Conservation (phyloP, 2,888 invertebrate species). For the Vandiemenella viatica region DNA sequence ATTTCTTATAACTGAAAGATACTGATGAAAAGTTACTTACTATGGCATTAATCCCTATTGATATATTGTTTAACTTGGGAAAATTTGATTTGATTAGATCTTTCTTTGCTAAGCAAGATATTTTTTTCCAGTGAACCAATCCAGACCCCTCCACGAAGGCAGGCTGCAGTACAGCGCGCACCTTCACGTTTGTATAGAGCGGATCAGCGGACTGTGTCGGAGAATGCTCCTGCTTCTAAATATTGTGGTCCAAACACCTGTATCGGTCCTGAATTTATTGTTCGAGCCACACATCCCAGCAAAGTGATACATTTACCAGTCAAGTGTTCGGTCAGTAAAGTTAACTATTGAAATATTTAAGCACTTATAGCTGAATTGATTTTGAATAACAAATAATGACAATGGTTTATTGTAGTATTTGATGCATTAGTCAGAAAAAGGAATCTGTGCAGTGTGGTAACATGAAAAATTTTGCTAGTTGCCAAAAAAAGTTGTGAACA, state of each 20-base stretch:
- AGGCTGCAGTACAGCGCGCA: conserved; percentile 54
- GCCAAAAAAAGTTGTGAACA: no score
- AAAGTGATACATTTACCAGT: conserved; percentile 40
- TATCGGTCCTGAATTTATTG: conserved; percentile 59
- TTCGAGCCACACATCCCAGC: conserved; percentile 48
- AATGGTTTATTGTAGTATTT: no score
- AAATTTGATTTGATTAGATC: no score
- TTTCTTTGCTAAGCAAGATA: no score
- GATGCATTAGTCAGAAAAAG: no score
- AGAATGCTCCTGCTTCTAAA: conserved; percentile 11
- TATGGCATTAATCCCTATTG: no score
- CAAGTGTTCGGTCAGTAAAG: not conserved
- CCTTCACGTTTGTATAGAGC: conserved; percentile 54
- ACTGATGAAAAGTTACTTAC: no score
- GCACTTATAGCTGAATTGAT: not conserved
- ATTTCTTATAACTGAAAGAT: no score
- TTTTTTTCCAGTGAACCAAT: not conserved
- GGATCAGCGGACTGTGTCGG: conserved; percentile 2
- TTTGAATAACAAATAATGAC: conserved; percentile 1
- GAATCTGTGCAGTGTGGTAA: no score
- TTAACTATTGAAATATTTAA: no score
- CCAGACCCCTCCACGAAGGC: conserved; percentile 23
- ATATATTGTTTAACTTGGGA: no score
- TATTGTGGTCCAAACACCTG: conserved; percentile 24
- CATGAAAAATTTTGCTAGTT: no score